These are phyloP conservation scores for Drosophila mimetica DNA, from an alignment of 2,888 invertebrate genomes.

Conservation along the genomic window DNA sequence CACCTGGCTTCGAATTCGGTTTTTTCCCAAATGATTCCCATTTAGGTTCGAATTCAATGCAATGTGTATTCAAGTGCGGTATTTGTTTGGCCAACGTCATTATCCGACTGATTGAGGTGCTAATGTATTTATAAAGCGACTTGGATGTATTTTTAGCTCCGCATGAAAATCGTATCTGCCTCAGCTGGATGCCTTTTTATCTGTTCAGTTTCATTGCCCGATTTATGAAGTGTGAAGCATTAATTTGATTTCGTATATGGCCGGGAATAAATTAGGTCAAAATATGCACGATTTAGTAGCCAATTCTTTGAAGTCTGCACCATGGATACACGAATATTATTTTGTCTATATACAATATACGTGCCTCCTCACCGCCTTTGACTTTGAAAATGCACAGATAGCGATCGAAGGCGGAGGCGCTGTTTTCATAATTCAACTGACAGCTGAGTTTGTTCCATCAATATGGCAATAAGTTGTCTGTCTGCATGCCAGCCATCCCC, in stretches of 20 bases:
- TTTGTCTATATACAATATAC: slow-evolving; percentile 5
- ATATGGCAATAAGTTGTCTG: slow-evolving; percentile 66
- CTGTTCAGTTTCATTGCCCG: slow-evolving; percentile 73
- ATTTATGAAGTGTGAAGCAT: slow-evolving; percentile 78
- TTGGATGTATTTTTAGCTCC: slow-evolving; percentile 67
- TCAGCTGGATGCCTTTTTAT: slow-evolving; percentile 56
- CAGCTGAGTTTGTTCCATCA: slow-evolving; percentile 63
- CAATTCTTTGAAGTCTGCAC: slow-evolving; percentile 63
- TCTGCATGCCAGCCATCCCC: slow-evolving; percentile 21
- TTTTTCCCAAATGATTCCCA: slow-evolving; percentile 11
- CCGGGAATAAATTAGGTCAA: slow-evolving; percentile 67
- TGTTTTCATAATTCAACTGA: slow-evolving; percentile 67
- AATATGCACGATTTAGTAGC: slow-evolving; percentile 48
- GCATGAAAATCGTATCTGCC: slow-evolving; percentile 25
- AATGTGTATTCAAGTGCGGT: slow-evolving; percentile 7
- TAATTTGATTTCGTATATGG: slow-evolving; percentile 63
- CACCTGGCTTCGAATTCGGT: slow-evolving; percentile 28
- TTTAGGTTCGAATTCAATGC: slow-evolving; percentile 22
- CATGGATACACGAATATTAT: neutral
- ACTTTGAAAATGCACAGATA: slow-evolving; percentile 50
- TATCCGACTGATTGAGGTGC: slow-evolving; percentile 64
- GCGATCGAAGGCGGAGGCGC: slow-evolving; percentile 15
- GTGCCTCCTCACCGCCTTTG: slow-evolving; percentile 26
- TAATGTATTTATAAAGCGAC: slow-evolving; percentile 79
- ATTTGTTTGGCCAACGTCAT: slow-evolving; percentile 41